These are phyloP conservation scores for Acanthis flammea DNA, from an alignment of 2,797 vertebrate genomes.

Conservation along the genomic window DNA sequence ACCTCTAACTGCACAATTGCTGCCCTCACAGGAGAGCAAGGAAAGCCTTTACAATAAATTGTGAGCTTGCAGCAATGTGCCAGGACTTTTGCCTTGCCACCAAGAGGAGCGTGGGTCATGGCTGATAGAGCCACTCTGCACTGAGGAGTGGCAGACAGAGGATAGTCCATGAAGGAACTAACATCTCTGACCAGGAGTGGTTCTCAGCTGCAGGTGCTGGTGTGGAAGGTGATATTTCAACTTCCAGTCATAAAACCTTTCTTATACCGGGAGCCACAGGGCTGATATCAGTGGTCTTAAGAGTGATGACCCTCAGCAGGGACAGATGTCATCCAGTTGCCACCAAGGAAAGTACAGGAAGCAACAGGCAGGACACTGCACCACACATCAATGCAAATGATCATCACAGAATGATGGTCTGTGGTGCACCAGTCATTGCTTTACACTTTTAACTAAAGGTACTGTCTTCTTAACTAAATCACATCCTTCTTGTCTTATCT, in stretches of 20 bases:
- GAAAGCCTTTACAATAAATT: neutral
- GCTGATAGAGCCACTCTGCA: neutral
- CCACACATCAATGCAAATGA: neutral
- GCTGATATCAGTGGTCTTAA: neutral
- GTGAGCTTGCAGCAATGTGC: neutral
- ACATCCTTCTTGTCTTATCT: neutral
- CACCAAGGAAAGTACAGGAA: neutral
- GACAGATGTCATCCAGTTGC: neutral
- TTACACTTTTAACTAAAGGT: neutral
- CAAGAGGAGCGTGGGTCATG: rapidly evolving
- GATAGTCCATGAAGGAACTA: neutral
- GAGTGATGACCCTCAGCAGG: neutral
- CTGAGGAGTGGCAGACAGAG: neutral
- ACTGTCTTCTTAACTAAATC: neutral
- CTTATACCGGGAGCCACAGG: neutral
- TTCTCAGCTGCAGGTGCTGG: neutral
- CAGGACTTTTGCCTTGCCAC: neutral
- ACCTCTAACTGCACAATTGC: neutral
- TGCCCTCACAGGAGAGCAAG: neutral
- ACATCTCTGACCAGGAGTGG: neutral
- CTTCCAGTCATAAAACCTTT: neutral
- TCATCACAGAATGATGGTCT: neutral
- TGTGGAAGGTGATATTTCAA: neutral
- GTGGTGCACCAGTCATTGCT: neutral
- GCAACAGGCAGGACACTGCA: neutral